phyloP scores from a whole-genome alignment of 1,140 invertebrate species.

The Belonocnema kinseyi region DNA sequence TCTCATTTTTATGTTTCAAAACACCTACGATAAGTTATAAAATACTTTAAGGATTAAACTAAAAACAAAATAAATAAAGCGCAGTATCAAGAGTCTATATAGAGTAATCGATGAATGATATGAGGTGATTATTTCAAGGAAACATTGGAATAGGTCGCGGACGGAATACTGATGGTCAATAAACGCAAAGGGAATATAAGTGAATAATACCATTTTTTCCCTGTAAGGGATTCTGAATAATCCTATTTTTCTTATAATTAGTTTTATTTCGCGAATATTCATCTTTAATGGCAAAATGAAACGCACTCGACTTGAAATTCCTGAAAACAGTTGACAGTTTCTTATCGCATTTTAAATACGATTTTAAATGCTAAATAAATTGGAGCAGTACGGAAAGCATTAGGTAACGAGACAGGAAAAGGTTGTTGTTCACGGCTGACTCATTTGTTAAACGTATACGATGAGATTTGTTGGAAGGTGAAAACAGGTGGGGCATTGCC shows the following conservation, averaged over 20 bases:
- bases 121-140: background rate
- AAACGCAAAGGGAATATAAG: background rate
- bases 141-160: constrained; percentile 6
- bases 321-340: background rate
- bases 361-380: background rate
- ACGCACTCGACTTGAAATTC: background rate
- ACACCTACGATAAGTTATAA: too few relatives aligned
- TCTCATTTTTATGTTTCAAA: too few relatives aligned
- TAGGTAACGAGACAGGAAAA: background rate
- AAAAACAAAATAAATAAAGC: too few relatives aligned
- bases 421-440: background rate
- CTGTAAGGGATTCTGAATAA: background rate
- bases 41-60: too few relatives aligned
- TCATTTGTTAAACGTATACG: background rate
- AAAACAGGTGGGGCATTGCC: constrained; percentile 24
- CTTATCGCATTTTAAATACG: too few relatives aligned
- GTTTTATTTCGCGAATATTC: too few relatives aligned
- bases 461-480: background rate
- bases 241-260: background rate
- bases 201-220: background rate
- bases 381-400: background rate
- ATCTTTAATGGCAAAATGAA: too few relatives aligned
- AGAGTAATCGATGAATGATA: too few relatives aligned
- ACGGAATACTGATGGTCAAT: background rate
- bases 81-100: too few relatives aligned